Base-by-base conservation (phyloP, 2,888 invertebrate genomes). In the Pachymerium ferrugineum region DNA sequence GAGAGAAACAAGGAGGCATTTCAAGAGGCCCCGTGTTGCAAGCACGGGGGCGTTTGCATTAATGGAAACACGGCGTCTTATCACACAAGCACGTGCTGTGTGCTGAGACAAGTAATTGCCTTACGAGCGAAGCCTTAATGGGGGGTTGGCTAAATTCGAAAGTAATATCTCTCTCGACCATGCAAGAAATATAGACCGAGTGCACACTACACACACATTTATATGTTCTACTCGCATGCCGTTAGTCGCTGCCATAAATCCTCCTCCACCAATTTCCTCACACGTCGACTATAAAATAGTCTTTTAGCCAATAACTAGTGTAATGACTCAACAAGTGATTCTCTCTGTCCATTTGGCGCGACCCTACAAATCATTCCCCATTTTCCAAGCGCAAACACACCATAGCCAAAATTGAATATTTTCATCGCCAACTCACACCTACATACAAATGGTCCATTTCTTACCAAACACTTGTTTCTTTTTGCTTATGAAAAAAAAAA, bases 11-110 rank as follows among this genome's bases (percentile, higher is more conserved):
- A 62, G 62, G 62, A 62, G 25, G 62, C 62, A 62, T 62, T 62
- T 62, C 62, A 62, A 62, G 62, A 62, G 62, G 62, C 62, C 62
- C 62, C 62, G 62, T 62, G 62, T 62, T 62, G 62, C 62, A 62
- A 62, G 28, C 25, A 62, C 25, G 62, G n/a, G 62, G 62, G 62
- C 62, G 62, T 62, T 62, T 62, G 62, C 62, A 62, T 62, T 62
- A 62, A 62, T 62, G 62, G 62, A 62, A 62, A 62, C 62, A 62
- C 62, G 62, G 62, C 62, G 62, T 62, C 62, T 62, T 62, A 62
- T 62, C 62, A 62, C 62, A 62, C 62, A 62, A 62, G 62, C 62
- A 62, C 62, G 62, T 62, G 62, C 62, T 62, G 62, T 62, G 62
- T 62, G 62, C 62, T 62, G 62, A 62, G 62, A 62, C 62, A 62